These are phyloP conservation scores for Python bivittatus DNA, from an alignment of 2,113 vertebrate species.

Conservation along the genomic window DNA sequence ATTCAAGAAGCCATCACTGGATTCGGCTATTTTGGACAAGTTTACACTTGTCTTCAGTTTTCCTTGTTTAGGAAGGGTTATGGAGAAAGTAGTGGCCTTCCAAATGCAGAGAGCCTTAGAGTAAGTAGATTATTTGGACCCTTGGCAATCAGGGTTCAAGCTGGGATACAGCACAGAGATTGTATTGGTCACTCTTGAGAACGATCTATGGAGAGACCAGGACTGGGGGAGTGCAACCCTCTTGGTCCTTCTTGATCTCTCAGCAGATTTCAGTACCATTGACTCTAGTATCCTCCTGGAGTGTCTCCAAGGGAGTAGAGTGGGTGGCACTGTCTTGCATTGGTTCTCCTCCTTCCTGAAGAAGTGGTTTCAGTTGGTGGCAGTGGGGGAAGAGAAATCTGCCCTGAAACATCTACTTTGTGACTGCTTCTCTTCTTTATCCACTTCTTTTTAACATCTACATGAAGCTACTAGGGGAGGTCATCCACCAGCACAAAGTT, in stretches of 20 bases:
- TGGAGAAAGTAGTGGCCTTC: not conserved
- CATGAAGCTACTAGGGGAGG: not conserved
- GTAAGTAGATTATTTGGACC: not conserved
- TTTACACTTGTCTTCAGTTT: not conserved
- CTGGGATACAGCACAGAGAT: not conserved
- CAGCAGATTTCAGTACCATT: not conserved
- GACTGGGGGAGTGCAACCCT: not conserved
- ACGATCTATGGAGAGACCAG: not conserved
- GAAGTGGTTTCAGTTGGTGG: not conserved
- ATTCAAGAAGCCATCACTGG: not conserved
- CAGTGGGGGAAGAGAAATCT: not conserved
- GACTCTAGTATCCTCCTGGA: not conserved
- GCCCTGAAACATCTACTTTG: not conserved
- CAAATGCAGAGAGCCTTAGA: not conserved
- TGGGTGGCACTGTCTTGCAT: not conserved
- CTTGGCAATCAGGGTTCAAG: not conserved
- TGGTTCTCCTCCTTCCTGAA: not conserved
- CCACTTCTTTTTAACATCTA: not conserved
- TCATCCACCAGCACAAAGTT: not conserved
- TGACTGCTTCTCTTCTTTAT: not conserved
- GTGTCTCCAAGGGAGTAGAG: not conserved
- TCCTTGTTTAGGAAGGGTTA: not conserved
- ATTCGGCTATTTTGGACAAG: not conserved
- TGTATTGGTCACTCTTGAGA: not conserved
- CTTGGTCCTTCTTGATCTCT: not conserved